These are phyloP conservation scores for Platichthys stellatus DNA, from an alignment of 2,113 vertebrate species.

Conservation along the genomic window DNA sequence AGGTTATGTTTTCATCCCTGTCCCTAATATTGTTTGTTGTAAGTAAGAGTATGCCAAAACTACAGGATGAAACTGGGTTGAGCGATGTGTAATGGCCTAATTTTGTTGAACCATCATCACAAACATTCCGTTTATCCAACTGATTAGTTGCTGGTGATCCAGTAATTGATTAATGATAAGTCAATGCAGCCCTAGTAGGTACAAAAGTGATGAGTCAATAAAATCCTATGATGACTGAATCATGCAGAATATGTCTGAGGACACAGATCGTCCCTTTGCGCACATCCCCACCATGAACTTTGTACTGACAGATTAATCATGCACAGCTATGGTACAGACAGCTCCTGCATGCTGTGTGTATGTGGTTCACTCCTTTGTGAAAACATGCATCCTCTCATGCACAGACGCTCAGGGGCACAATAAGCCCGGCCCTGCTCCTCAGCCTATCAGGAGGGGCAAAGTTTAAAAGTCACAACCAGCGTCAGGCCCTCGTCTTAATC, in stretches of 20 bases:
- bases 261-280: not conserved
- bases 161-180: not conserved
- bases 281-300: too few relatives aligned
- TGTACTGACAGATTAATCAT: too few relatives aligned
- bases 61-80: too few relatives aligned
- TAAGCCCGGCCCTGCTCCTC: constrained; percentile 11
- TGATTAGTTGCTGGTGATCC: not conserved
- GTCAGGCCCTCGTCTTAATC: constrained; percentile 51
- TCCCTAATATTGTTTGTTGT: too few relatives aligned
- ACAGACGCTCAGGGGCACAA: not conserved
- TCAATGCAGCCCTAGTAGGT: not conserved
- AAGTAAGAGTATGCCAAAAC: too few relatives aligned
- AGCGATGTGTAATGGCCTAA: too few relatives aligned
- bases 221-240: not conserved
- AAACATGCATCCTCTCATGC: not conserved
- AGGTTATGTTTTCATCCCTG: too few relatives aligned
- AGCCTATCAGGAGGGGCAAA: constrained; percentile 58
- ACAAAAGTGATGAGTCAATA: not conserved
- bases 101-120: too few relatives aligned
- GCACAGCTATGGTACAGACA: too few relatives aligned
- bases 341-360: too few relatives aligned
- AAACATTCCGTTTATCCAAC: too few relatives aligned
- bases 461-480: constrained; percentile 45
- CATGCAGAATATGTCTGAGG: not conserved
- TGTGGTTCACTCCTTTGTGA: too few relatives aligned